A percentile compares a stretch with the other conserved stretches of the same genome.
Conservation (phyloP, 2,797 vertebrate genomes). For the Sarcoramphus papa region DNA sequence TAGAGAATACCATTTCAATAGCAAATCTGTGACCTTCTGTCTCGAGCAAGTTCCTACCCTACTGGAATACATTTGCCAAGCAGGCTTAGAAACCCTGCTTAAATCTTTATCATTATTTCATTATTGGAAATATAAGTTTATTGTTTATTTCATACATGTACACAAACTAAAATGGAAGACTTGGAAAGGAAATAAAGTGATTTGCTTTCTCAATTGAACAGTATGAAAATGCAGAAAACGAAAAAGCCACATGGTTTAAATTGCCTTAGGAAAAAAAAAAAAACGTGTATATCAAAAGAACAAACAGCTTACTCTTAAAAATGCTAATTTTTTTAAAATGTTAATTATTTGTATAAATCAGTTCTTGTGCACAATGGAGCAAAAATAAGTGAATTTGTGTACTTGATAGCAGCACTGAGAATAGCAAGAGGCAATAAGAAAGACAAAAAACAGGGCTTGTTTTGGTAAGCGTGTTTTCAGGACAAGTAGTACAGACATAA, state of each 20-base stretch:
- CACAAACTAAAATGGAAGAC: not conserved
- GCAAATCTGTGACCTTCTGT: not conserved
- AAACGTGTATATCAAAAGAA: not conserved
- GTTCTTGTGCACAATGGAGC: not conserved
- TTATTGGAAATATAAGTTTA: not conserved
- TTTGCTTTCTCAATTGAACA: not conserved
- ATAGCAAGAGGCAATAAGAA: not conserved
- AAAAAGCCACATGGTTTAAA: not conserved
- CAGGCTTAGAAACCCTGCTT: not conserved
- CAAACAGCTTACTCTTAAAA: not conserved
- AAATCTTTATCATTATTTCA: not conserved
- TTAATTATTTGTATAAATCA: not conserved
- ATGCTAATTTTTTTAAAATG: not conserved
- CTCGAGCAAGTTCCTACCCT: not conserved
- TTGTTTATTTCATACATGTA: not conserved
- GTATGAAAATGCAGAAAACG: not conserved
- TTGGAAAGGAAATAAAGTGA: not conserved
- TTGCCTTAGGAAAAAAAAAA: not conserved
- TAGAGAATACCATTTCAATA: not conserved
- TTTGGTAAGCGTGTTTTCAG: not conserved
- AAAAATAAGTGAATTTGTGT: not conserved
- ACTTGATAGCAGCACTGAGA: not conserved
- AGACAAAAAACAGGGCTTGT: conserved; percentile 34
- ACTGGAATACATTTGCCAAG: not conserved
- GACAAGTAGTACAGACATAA: not conserved